Conservation (phyloP, 2,113 vertebrate genomes). For the Telmatochromis sp. region DNA sequence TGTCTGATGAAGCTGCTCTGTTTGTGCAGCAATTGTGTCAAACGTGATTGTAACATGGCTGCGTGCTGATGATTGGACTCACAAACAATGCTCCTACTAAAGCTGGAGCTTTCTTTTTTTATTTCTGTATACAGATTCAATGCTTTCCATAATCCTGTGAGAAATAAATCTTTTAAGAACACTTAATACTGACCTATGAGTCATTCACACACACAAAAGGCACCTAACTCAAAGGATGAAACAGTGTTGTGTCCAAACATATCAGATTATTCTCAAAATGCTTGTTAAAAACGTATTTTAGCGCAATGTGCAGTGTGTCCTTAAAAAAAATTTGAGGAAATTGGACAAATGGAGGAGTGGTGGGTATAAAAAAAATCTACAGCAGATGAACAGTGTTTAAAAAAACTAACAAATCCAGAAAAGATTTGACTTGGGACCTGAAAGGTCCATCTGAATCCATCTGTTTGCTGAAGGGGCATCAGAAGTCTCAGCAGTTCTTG, state of each 20-base stretch:
- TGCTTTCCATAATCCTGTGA: neutral
- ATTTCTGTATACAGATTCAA: neutral
- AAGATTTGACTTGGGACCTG: neutral
- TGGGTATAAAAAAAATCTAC: neutral
- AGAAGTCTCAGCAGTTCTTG: neutral
- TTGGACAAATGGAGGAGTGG: neutral
- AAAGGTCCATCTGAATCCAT: neutral
- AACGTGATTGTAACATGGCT: neutral
- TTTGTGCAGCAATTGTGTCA: neutral
- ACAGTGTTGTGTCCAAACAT: neutral
- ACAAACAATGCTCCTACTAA: neutral
- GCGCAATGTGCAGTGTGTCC: neutral
- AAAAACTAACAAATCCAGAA: neutral
- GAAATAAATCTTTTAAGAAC: constrained; percentile 42
- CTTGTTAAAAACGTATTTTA: neutral
- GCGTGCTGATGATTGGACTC: neutral
- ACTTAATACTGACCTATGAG: neutral
- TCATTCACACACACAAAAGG: neutral
- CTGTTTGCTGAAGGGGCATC: neutral
- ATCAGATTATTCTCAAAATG: neutral
- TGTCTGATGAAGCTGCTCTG: neutral
- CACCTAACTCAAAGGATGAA: neutral
- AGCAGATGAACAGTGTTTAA: neutral
- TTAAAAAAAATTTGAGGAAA: accelerated
- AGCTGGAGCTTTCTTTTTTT: neutral